Percentiles rank a stretch among this genome's conserved stretches.
phyloP scores from a whole-genome alignment of 2,888 invertebrate genomes.

The Chrysodeixis includens region DNA sequence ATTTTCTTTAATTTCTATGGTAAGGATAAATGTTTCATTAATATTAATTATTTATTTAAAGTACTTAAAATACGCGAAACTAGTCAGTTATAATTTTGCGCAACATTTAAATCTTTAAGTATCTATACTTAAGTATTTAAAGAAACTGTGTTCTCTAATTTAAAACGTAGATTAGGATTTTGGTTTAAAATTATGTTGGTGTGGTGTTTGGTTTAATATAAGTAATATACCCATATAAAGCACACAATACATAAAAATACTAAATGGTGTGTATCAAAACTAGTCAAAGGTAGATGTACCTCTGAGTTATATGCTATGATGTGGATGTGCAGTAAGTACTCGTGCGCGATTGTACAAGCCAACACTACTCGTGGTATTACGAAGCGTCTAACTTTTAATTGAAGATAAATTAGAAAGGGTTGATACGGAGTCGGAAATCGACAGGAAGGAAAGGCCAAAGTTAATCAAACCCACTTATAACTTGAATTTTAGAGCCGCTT shows the following conservation, averaged over 20 bases:
- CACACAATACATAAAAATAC: conserved; percentile 77
- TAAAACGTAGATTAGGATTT: conserved; percentile 84
- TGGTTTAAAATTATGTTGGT: conserved; percentile 87
- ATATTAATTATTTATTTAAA: conserved; percentile 87
- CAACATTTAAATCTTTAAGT: conserved; percentile 87
- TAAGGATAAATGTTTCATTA: conserved; percentile 88
- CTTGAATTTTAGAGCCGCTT: conserved; percentile 45
- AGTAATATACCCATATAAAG: conserved; percentile 75
- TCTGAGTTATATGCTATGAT: conserved; percentile 69
- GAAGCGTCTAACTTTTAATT: conserved; percentile 45
- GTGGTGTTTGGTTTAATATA: conserved; percentile 87
- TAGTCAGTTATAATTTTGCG: conserved; percentile 90
- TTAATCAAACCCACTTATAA: conserved; percentile 44
- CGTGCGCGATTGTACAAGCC: conserved; percentile 65
- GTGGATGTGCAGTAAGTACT: conserved; percentile 63
- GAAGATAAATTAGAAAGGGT: conserved; percentile 50
- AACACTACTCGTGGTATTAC: conserved; percentile 40
- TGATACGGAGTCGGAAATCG: conserved; percentile 37
- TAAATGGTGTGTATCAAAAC: conserved; percentile 82
- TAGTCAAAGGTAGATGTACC: conserved; percentile 86
- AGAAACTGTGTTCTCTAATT: conserved; percentile 87
- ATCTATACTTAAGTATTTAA: conserved; percentile 82
- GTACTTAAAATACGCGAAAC: conserved; percentile 89
- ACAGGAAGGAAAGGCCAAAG: conserved; percentile 53
- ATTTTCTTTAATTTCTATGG: conserved; percentile 76